Conservation (phyloP, 2,797 vertebrate genomes). For the Dermochelys coriacea region DNA sequence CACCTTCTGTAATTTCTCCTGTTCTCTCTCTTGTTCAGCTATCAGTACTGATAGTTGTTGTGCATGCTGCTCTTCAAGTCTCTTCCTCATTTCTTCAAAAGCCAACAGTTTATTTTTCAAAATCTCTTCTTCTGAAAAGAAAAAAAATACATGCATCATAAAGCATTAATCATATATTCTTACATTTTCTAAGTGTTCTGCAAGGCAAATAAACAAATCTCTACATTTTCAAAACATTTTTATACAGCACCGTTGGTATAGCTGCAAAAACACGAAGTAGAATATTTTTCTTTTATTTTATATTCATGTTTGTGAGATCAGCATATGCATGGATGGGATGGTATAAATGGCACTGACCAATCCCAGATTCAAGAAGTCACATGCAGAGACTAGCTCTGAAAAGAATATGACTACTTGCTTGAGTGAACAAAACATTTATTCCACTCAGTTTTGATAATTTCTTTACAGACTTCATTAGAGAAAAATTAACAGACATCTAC, state of each 20-base stretch:
- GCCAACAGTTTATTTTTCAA: constrained; percentile 86
- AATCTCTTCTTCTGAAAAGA: constrained; percentile 79
- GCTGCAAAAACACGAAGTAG: neutral
- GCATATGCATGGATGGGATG: neutral
- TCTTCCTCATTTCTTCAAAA: constrained; percentile 91
- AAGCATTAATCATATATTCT: neutral
- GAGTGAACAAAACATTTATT: neutral
- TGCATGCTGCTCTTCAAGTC: constrained; percentile 90
- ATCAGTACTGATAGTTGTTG: constrained; percentile 90
- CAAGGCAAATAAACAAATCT: neutral
- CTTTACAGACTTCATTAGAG: neutral
- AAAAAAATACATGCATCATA: neutral
- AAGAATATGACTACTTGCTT: neutral
- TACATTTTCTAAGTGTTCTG: neutral
- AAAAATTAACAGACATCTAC: fast-evolving
- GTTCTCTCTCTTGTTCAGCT: constrained; percentile 92
- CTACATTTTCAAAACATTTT: neutral
- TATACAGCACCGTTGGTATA: neutral
- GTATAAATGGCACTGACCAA: neutral
- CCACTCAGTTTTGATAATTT: neutral
- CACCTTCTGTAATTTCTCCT: constrained; percentile 89
- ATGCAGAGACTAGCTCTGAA: neutral
- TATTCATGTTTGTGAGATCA: neutral
- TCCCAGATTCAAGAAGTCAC: neutral
- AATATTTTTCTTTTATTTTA: neutral